These are phyloP conservation scores for Gorsachius magnificus DNA, from an alignment of 2,797 vertebrate species.

Conservation along the genomic window DNA sequence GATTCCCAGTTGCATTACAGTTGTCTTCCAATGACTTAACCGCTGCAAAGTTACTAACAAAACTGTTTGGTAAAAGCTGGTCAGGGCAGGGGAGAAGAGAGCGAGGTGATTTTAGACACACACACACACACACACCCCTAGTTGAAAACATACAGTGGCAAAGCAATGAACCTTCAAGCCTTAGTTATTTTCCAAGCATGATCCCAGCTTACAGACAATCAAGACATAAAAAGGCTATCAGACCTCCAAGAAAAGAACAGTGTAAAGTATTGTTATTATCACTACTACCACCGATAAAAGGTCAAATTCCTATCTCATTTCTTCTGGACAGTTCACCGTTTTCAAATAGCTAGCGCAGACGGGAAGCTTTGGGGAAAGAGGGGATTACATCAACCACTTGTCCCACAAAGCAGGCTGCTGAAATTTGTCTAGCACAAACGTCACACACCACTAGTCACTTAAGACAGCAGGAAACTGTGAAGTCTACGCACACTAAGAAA, in stretches of 20 bases:
- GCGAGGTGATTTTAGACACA: not conserved
- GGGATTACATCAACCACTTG: not conserved
- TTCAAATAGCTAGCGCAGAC: not conserved
- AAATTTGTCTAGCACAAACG: not conserved
- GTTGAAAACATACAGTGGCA: not conserved
- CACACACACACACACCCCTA: not conserved
- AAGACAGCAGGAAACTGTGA: not conserved
- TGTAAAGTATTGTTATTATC: not conserved
- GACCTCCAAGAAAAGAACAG: not conserved
- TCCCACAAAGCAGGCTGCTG: not conserved
- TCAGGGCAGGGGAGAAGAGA: not conserved
- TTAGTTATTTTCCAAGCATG: not conserved
- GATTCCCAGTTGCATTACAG: not conserved
- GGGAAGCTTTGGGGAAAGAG: not conserved
- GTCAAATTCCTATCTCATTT: not conserved
- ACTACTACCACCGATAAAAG: not conserved
- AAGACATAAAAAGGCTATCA: not conserved
- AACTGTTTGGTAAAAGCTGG: not conserved
- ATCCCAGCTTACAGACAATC: not conserved
- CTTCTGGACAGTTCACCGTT: not conserved
- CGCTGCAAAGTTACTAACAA: not conserved
- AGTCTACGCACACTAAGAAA: rapidly evolving
- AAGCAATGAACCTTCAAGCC: not conserved
- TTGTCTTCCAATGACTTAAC: not conserved
- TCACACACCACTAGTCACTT: not conserved